Evolutionary conservation across 1,140 invertebrate species (phyloP).

Genomic region (Caenorhabditis inopinata): DNA sequence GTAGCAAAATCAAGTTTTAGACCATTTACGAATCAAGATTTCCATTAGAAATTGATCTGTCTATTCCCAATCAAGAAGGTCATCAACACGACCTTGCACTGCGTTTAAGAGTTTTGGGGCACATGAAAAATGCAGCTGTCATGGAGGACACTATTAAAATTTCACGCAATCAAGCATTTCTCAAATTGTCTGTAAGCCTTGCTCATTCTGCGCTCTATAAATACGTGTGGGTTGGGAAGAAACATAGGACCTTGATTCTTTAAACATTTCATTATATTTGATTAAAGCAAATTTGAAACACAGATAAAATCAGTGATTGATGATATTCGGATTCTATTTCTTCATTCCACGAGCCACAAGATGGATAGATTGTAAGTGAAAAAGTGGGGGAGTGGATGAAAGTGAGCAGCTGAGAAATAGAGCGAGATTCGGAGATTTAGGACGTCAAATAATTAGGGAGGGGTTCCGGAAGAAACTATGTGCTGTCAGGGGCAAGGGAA

Average conservation of each 20-base stretch:
- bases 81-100: no score
- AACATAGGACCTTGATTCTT: no score
- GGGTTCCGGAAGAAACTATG: background rate
- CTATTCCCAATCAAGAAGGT: no score
- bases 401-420: no score
- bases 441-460: conserved; percentile 9
- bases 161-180: background rate
- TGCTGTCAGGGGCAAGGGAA: background rate
- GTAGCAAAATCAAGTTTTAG: no score
- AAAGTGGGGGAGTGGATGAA: background rate
- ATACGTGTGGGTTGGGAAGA: no score
- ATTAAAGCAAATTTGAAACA: background rate
- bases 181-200: background rate
- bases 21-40: no score
- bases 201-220: no score
- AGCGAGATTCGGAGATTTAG: background rate
- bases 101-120: no score
- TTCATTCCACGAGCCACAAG: background rate
- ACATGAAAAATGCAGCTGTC: background rate
- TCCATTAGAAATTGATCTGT: no score
- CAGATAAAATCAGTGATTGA: conserved; percentile 1
- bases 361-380: background rate
- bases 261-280: no score
- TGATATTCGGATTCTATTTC: background rate
- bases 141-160: background rate